Percentiles rank a stretch among this genome's conserved stretches.
Evolutionary conservation across 2,888 invertebrate species (phyloP).

Genomic region (Watsonalla cultraria): DNA sequence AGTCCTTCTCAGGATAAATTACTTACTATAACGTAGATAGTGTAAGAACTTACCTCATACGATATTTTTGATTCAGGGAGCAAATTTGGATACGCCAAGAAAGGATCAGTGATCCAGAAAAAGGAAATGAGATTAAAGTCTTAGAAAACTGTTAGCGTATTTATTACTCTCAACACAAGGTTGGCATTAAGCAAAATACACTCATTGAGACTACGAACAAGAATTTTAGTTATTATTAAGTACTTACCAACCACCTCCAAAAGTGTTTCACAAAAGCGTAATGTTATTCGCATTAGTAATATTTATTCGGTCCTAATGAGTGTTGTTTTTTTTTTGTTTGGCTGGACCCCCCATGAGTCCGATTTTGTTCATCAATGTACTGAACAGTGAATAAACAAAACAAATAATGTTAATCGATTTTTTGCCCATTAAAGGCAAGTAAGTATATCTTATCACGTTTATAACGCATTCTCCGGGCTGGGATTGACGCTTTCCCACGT

Average conservation of each 20-base stretch:
- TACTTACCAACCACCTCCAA: background rate
- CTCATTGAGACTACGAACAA: no score
- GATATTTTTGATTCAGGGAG: no score
- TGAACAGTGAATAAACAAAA: background rate
- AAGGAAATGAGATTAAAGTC: no score
- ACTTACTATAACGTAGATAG: no score
- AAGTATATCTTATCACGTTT: constrained; percentile 4
- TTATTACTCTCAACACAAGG: no score
- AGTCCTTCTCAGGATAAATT: background rate
- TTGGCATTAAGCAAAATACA: no score
- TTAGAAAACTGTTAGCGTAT: no score
- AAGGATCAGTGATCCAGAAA: no score
- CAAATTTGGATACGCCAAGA: no score
- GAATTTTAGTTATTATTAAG: no score
- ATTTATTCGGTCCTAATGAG: background rate
- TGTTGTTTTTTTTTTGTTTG: background rate
- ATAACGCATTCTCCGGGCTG: constrained; percentile 19
- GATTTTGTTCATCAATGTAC: background rate
- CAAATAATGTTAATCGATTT: background rate
- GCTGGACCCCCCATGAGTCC: background rate
- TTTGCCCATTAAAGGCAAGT: constrained; percentile 2
- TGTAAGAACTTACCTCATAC: no score
- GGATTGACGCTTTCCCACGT: constrained; percentile 47
- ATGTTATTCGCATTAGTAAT: background rate
- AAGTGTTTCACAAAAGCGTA: background rate